Percentiles rank a stretch among this genome's conserved stretches.
phyloP scores from a whole-genome alignment of 1,140 invertebrate species.

The Steinernema feltiae region DNA sequence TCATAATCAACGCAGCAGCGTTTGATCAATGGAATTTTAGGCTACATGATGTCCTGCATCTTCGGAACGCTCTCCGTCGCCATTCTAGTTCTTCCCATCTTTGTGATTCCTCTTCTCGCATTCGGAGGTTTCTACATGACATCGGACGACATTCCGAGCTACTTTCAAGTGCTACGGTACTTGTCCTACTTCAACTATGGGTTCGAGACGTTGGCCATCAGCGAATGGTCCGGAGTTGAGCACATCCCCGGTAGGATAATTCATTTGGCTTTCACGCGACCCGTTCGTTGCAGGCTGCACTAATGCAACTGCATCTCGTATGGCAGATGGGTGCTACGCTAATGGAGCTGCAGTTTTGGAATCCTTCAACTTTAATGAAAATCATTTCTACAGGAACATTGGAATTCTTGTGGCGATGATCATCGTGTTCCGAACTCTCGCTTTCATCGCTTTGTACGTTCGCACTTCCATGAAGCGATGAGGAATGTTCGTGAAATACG shows the following conservation, averaged over 20 bases:
- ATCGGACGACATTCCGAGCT: slow-evolving; percentile 74
- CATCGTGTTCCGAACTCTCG: slow-evolving; percentile 70
- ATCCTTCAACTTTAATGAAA: slow-evolving; percentile 71
- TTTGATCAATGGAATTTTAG: slow-evolving; percentile 60
- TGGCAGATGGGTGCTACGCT: slow-evolving; percentile 10
- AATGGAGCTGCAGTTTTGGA: slow-evolving; percentile 73
- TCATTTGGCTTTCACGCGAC: too few species aligned
- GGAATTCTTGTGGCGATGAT: slow-evolving; percentile 68
- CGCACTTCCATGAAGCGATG: background rate
- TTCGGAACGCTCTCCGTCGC: slow-evolving; percentile 76
- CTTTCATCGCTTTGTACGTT: slow-evolving; percentile 67
- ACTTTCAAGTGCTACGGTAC: slow-evolving; percentile 83
- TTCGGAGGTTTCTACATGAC: slow-evolving; percentile 89
- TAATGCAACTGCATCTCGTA: background rate
- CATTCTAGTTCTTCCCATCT: slow-evolving; percentile 76
- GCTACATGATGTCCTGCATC: slow-evolving; percentile 80
- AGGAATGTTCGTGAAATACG: background rate
- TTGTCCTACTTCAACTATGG: slow-evolving; percentile 91
- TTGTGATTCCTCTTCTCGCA: slow-evolving; percentile 83
- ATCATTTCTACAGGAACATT: slow-evolving; percentile 70
- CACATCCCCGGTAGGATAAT: too few species aligned
- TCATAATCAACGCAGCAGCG: slow-evolving; percentile 47
- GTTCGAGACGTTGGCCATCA: slow-evolving; percentile 83
- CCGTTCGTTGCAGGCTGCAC: too few species aligned
- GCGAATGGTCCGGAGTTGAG: slow-evolving; percentile 73